Base-by-base conservation (phyloP, 37 sponge, comb jelly and placozoan genomes). In the Spongilla lacustris region DNA sequence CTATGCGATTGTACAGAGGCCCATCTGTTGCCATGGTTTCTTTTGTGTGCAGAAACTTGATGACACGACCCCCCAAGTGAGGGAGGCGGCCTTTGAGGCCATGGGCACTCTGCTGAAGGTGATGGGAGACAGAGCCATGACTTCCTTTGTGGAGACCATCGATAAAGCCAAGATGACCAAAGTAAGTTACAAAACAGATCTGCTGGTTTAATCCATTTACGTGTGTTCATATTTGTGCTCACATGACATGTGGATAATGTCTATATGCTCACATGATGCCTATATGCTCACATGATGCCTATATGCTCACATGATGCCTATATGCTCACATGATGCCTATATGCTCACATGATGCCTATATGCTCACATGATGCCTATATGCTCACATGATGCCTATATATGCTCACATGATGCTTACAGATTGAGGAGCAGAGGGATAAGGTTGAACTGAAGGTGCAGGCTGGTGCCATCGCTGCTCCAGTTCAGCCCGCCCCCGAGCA, bases 91-190 rank as follows among this genome's bases (percentile, higher is more conserved):
- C 6, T 76, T 89, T 12, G 93, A 88, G 77, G 91, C 91, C 50
- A 87, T 98, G 38, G 98, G 93, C 29, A 96, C 96, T 24, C 84
- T 90, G 36, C 84, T 94, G 46, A 92, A 96, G 76, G 91, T 96
- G 24, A 79, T 96, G 69, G 98, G 98, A 46, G 98, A 98, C 48
- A 88, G 95, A 69, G 83, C 86, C 12, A 84, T 98, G 92, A 77
- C 79, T 21, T 69, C 77, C 10, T 98, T 89, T 77, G 66, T 98
- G 14, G 95, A 94, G 79, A 88, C 74, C 6, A 19, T 98, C 9
- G 98, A 98, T 35, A 96, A 94, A 70, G 80, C 86, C 38, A 98
- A 96, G 71, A 91, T 89, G 90, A 82, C 92, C 19, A 96, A n/a
- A n/a, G n/a, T n/a, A n/a, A n/a, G n/a, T n/a, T n/a, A n/a, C n/a